phyloP scores from a whole-genome alignment of 2,888 invertebrate genomes.

The Stegophylla sp. region DNA sequence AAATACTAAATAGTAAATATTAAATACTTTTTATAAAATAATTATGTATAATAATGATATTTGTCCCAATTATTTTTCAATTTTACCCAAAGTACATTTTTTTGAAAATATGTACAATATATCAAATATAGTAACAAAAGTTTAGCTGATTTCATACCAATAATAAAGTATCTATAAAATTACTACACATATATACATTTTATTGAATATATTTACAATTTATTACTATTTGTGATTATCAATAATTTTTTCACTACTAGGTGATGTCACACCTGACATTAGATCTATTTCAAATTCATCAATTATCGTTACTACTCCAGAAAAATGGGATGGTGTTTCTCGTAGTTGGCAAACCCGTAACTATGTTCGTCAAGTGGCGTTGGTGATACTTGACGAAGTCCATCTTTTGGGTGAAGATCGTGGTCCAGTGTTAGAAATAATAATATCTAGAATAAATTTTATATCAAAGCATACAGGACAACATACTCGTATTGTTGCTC shows the following conservation, averaged over 20 bases:
- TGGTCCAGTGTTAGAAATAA: constrained; percentile 92
- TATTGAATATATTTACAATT: background rate
- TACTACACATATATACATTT: too few relatives aligned
- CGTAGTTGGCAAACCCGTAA: constrained; percentile 96
- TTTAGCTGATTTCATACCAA: too few relatives aligned
- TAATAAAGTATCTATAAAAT: too few relatives aligned
- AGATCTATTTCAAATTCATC: constrained; percentile 82
- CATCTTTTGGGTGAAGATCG: constrained; percentile 92
- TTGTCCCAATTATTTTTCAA: too few relatives aligned
- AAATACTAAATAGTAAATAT: too few relatives aligned
- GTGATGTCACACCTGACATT: constrained; percentile 82
- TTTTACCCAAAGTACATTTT: too few relatives aligned
- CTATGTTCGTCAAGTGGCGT: constrained; percentile 88
- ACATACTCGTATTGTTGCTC: constrained; percentile 85
- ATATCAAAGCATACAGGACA: constrained; percentile 88
- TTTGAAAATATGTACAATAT: too few relatives aligned
- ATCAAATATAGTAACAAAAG: too few relatives aligned
- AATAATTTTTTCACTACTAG: constrained; percentile 58
- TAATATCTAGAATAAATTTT: constrained; percentile 96
- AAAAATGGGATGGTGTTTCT: constrained; percentile 99
- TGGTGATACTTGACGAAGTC: constrained; percentile 97
- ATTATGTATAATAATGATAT: too few relatives aligned
- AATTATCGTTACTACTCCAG: constrained; percentile 98
- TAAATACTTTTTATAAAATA: too few relatives aligned
- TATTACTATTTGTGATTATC: background rate